Evolutionary conservation across 2,113 vertebrate genomes (phyloP), one percentile per base, ranked within the genome.

Genomic region (Mesoclemmys tuberculata): DNA sequence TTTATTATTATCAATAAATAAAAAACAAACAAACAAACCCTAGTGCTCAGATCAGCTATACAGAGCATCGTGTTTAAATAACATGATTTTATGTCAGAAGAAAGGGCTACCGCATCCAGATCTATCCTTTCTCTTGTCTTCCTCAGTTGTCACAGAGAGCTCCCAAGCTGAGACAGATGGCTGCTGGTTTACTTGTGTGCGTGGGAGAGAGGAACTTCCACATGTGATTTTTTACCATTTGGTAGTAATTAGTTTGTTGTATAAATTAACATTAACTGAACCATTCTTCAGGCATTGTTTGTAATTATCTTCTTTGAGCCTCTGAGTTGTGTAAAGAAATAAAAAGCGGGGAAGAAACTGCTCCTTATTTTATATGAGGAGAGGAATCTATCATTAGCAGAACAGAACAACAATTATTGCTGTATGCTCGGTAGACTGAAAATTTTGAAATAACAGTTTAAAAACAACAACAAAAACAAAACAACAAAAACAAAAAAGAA

Each of bases 201-300:
- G 99, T 99, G 99, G 99, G 99, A 99, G 98, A 99, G 96, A 98
- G 97, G 97, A 98, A 98, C 96, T 98, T 99, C 99, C 99, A 99
- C 99, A 99, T 99, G 99, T 99, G 99, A 99, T 99, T 99, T 97
- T 98, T 98, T 98, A 98, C 98, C 98, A 99, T 99, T 99, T 99
- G 99, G 98, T 98, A 98, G 99, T 99, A 99, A 99, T 99, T 99
- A 99, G 99, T 99, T 99, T 99, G 99, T 99, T 99, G 99, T 99
- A 99, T 99, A 99, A 99, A 99, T 99, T 99, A 99, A 99, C 99
- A 98, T 99, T 98, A 99, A 99, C 99, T 99, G 98, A 98, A 98
- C 98, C 98, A 98, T 99, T 99, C 98, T 98, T 97, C 97, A 97
- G 97, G 98, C 98, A 99, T 99, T 99, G 99, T 99, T 99, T 98